Evolutionary conservation across 2,888 invertebrate species (phyloP).

Genomic region (Acronicta leporina): DNA sequence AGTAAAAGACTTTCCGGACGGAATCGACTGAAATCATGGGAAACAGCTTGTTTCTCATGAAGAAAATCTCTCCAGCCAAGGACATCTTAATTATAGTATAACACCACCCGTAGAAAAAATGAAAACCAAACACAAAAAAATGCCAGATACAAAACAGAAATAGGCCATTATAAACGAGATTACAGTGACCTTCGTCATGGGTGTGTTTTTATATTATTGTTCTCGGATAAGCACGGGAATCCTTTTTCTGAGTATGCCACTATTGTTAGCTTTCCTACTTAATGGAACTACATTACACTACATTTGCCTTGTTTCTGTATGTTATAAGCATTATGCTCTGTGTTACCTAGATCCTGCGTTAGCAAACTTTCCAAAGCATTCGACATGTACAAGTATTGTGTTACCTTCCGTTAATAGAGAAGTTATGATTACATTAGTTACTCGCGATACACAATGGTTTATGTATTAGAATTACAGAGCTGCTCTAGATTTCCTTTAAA

Average conservation of each 20-base stretch:
- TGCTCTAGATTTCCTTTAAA: too few relatives aligned
- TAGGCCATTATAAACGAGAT: constrained; percentile 48
- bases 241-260: constrained; percentile 36
- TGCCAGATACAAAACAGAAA: constrained; percentile 35
- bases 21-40: too few relatives aligned
- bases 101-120: constrained; percentile 8
- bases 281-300: constrained; percentile 9
- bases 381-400: constrained; percentile 3
- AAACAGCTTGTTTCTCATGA: too few relatives aligned
- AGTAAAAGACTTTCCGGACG: too few relatives aligned
- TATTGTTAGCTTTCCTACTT: constrained; percentile 28
- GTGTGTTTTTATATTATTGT: constrained; percentile 37
- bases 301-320: too few relatives aligned
- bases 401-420: constrained; percentile 19
- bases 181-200: constrained; percentile 38
- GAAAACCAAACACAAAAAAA: constrained; percentile 29
- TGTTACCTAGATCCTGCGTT: neutral
- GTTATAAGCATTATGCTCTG: constrained; percentile 2
- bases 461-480: too few relatives aligned
- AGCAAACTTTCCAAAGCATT: constrained; percentile 19
- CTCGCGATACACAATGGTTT: neutral
- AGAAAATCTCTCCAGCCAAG: too few relatives aligned
- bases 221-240: constrained; percentile 36
- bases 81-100: too few relatives aligned
- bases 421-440: constrained; percentile 4